Evolutionary conservation across 2,113 vertebrate species (phyloP).

Genomic region (Chaenocephalus aceratus): DNA sequence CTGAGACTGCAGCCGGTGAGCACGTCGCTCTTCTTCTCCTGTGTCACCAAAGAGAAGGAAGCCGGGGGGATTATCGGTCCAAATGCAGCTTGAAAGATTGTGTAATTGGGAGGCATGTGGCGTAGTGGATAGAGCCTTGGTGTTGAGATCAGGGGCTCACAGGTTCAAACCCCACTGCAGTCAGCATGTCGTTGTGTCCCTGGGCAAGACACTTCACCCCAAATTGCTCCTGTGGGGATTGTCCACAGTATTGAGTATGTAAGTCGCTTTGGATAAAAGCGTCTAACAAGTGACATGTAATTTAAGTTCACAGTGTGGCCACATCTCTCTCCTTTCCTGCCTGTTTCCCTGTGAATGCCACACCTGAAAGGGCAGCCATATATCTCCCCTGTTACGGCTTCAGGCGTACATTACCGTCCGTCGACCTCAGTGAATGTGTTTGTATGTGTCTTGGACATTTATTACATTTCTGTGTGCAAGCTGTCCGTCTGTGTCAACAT

Average conservation of each 20-base stretch:
- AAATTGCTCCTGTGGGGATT: too few species aligned
- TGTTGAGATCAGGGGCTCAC: too few species aligned
- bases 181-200: too few species aligned
- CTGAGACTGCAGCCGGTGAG: slow-evolving; percentile 45
- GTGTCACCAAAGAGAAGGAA: slow-evolving; percentile 66
- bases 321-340: slow-evolving; percentile 37
- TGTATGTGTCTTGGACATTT: slow-evolving; percentile 23
- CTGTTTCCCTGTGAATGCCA: slow-evolving; percentile 48
- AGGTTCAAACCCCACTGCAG: too few species aligned
- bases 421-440: slow-evolving; percentile 30
- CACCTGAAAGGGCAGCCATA: slow-evolving; percentile 38
- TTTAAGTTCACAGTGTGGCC: slow-evolving; percentile 60
- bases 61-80: slow-evolving; percentile 70
- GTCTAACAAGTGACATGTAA: too few species aligned
- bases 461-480: slow-evolving; percentile 24
- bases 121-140: too few species aligned
- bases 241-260: too few species aligned
- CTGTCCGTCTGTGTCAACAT: slow-evolving; percentile 59
- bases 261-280: too few species aligned
- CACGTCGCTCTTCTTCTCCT: slow-evolving; percentile 54
- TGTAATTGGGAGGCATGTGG: slow-evolving; percentile 34
- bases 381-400: slow-evolving; percentile 9
- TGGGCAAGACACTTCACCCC: too few species aligned
- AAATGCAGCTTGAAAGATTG: slow-evolving; percentile 72
- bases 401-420: neutral